Evolutionary conservation across 2,113 vertebrate species (phyloP).

Genomic region (Ondatra zibethicus): DNA sequence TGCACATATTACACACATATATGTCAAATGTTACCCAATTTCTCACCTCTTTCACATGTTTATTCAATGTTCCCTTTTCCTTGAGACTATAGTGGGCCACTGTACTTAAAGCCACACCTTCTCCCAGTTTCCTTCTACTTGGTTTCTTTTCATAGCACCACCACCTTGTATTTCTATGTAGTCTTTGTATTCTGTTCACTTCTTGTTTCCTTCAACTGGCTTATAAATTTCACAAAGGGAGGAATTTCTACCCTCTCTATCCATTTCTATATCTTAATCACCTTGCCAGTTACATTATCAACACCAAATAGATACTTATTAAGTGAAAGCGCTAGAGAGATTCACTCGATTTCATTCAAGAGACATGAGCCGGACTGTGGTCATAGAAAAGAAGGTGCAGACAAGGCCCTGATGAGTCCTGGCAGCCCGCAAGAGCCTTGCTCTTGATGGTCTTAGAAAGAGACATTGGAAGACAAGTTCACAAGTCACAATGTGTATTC

Average conservation of each 20-base stretch:
- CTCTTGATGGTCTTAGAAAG: not conserved
- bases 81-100: not conserved
- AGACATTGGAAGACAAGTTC: not conserved
- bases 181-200: not conserved
- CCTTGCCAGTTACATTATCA: not conserved
- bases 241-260: not conserved
- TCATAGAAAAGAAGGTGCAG: not conserved
- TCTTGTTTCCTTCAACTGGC: not conserved
- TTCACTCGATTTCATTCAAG: not conserved
- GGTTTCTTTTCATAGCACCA: not conserved
- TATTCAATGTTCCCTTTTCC: not conserved
- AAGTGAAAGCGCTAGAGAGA: not conserved
- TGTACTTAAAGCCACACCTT: not conserved
- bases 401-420: not conserved
- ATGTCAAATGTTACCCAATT: not conserved
- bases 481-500: not conserved
- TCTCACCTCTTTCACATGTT: not conserved
- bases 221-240: not conserved
- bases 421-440: not conserved
- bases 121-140: not conserved
- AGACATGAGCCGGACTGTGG: not conserved
- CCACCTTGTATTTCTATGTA: not conserved
- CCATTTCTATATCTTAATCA: not conserved
- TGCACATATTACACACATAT: not conserved
- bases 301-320: not conserved